These are phyloP conservation scores for Erannis defoliaria DNA, from an alignment of 2,888 invertebrate genomes.

Conservation along the genomic window DNA sequence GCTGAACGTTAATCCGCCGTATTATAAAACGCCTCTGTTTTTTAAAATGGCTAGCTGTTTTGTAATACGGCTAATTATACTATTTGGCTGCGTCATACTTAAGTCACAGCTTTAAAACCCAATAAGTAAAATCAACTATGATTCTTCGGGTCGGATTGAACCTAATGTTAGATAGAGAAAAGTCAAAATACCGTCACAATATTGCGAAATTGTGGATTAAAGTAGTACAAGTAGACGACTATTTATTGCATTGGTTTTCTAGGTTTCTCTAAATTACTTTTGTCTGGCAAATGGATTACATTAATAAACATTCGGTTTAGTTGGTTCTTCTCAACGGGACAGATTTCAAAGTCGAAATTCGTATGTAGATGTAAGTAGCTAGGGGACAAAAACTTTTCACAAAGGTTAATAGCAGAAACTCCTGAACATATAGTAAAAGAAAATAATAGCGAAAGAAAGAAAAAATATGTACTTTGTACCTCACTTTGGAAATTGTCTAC, in stretches of 20 bases:
- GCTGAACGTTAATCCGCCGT: too few relatives aligned
- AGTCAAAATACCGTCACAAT: background rate
- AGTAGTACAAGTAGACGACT: background rate
- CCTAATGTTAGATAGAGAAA: background rate
- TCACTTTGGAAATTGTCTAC: too few relatives aligned
- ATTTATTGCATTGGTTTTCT: constrained; percentile 2
- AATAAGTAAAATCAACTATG: too few relatives aligned
- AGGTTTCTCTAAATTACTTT: constrained; percentile 4
- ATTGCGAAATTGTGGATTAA: background rate
- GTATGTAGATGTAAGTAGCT: background rate
- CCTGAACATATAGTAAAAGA: too few relatives aligned
- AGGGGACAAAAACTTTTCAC: background rate
- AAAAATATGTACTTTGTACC: too few relatives aligned
- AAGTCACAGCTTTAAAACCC: too few relatives aligned
- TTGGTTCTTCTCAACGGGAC: background rate
- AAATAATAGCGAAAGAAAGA: too few relatives aligned
- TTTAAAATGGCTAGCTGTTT: too few relatives aligned
- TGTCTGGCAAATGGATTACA: constrained; percentile 9
- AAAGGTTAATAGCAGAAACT: background rate
- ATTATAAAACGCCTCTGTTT: too few relatives aligned
- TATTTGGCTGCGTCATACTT: too few relatives aligned
- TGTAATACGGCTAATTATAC: too few relatives aligned
- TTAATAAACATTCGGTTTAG: constrained; percentile 5
- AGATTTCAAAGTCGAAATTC: background rate
- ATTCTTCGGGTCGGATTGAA: background rate